A percentile compares a stretch with the other conserved stretches of the same genome.
Evolutionary conservation across 2,888 invertebrate species (phyloP).

Genomic region (Acanthosepion pharaonis): DNA sequence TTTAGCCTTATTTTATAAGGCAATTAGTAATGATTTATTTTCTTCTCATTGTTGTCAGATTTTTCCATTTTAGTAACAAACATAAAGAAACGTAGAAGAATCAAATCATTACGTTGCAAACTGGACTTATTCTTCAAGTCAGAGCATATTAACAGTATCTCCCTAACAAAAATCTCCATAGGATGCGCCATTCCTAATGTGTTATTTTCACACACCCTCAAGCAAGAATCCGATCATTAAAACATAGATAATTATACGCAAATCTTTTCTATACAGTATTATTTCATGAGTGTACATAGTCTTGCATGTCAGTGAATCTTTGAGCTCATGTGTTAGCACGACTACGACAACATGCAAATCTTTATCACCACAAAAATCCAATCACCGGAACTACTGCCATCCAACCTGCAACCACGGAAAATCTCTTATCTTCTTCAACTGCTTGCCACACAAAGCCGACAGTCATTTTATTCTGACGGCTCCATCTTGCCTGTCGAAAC

Average conservation of each 20-base stretch:
- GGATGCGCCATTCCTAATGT: no score
- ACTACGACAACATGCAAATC: background rate
- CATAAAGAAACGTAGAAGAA: no score
- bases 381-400: background rate
- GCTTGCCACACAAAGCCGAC: background rate
- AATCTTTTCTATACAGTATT: background rate
- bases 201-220: no score
- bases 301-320: background rate
- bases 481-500: slow-evolving; percentile 2
- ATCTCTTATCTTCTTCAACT: background rate
- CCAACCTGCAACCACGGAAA: background rate
- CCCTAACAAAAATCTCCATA: no score
- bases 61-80: no score
- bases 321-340: background rate
- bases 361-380: background rate
- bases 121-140: no score
- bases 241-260: background rate
- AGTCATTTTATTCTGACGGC: slow-evolving; percentile 33
- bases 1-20: no score
- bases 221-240: no score
- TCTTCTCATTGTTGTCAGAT: no score
- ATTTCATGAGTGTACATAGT: background rate
- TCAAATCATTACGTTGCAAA: no score
- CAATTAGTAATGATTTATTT: no score
- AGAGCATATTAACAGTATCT: no score